Evolutionary conservation across 2,113 vertebrate species (phyloP).

Genomic region (Triplophysa dalaica): DNA sequence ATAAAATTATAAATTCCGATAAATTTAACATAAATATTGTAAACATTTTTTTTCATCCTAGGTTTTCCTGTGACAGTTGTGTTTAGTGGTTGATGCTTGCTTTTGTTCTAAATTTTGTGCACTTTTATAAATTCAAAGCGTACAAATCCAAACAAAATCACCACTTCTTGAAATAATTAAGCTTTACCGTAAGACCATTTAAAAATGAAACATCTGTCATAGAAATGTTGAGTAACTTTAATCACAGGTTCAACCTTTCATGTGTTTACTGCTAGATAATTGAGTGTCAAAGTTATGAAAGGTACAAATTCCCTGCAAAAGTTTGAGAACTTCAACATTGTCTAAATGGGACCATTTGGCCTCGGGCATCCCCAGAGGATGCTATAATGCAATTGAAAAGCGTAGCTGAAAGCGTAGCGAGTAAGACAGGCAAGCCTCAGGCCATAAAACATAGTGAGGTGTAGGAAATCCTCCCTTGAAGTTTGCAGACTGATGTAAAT

Average conservation of each 20-base stretch:
- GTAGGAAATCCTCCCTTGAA: not conserved
- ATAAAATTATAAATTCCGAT: too few relatives aligned
- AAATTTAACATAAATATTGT: too few relatives aligned
- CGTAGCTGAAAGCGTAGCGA: constrained; percentile 26
- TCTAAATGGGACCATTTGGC: constrained; percentile 35
- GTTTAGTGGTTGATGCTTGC: too few relatives aligned
- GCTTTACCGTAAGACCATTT: too few relatives aligned
- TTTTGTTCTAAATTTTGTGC: too few relatives aligned
- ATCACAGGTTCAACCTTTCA: not conserved
- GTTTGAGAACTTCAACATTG: constrained; percentile 16
- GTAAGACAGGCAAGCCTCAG: constrained; percentile 19
- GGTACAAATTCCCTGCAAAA: constrained; percentile 12
- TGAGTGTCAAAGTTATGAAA: not conserved
- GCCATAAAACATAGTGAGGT: constrained; percentile 19
- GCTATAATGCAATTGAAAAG: constrained; percentile 11
- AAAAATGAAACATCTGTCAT: too few relatives aligned
- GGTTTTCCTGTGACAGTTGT: too few relatives aligned
- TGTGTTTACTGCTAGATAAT: not conserved
- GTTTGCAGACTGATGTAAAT: constrained; percentile 31
- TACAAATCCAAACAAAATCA: too few relatives aligned
- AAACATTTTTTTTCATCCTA: too few relatives aligned
- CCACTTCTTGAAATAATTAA: too few relatives aligned
- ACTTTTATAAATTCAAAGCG: too few relatives aligned
- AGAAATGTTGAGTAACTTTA: not conserved
- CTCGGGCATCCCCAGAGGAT: constrained; percentile 25